Evolutionary conservation across 2,113 vertebrate genomes (phyloP).

Genomic region (Antechinus stuartii): DNA sequence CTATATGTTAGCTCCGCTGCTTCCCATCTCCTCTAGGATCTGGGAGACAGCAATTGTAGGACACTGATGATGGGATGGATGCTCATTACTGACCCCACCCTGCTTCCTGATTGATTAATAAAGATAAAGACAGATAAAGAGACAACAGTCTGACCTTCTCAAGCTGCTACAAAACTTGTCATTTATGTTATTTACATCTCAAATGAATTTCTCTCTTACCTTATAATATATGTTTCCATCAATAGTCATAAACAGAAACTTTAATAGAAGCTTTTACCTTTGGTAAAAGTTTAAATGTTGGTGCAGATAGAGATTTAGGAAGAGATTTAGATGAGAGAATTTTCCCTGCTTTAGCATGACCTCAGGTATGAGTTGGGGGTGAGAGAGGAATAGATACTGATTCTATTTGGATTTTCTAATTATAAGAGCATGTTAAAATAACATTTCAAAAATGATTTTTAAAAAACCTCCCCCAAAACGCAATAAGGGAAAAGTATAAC

Average conservation of each 20-base stretch:
- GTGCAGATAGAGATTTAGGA: background rate
- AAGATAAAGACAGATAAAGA: background rate
- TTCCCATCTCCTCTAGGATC: background rate
- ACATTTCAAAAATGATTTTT: background rate
- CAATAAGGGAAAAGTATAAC: background rate
- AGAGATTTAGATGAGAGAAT: background rate
- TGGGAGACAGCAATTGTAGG: background rate
- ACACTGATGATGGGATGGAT: background rate
- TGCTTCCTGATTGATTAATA: background rate
- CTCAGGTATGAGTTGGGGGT: background rate
- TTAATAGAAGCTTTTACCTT: background rate
- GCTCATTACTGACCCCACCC: background rate
- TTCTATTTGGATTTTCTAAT: background rate
- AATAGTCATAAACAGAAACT: background rate
- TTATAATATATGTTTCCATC: background rate
- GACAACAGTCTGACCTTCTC: background rate
- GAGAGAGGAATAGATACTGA: background rate
- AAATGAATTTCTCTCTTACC: background rate
- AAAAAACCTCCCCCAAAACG: background rate
- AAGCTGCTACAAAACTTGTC: background rate
- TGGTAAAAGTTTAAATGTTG: background rate
- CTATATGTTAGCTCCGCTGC: background rate
- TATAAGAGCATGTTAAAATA: background rate
- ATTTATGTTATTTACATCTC: background rate
- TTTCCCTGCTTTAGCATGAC: background rate